A percentile compares a stretch with the other conserved stretches of the same genome.
phyloP scores from a whole-genome alignment of 1,140 invertebrate genomes.

The Drosophila simulans region DNA sequence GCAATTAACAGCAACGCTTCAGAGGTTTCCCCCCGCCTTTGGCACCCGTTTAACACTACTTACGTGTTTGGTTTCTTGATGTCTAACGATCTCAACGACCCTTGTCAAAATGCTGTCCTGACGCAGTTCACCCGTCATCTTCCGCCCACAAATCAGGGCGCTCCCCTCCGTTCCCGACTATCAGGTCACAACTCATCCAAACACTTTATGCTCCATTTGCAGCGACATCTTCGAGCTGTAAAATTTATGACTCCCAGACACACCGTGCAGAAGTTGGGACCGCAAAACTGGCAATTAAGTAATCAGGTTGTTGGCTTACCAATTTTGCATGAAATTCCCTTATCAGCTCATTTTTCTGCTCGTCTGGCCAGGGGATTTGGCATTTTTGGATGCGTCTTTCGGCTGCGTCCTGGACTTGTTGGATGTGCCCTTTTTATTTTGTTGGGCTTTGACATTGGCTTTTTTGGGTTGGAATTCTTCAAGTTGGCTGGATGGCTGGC shows the following conservation, averaged over 20 bases:
- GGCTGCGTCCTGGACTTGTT: conserved; percentile 1
- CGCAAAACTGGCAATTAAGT: conserved; percentile 68
- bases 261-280: conserved; percentile 12
- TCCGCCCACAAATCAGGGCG: conserved; percentile 6
- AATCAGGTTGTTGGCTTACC: conserved; percentile 82
- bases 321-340: conserved; percentile 81
- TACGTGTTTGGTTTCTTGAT: conserved; percentile 11
- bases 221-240: conserved; percentile 60
- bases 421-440: conserved; percentile 1
- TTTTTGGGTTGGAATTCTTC: conserved; percentile 26
- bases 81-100: conserved; percentile 11
- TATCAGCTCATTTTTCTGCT: conserved; percentile 74
- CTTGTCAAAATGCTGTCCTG: conserved; percentile 36
- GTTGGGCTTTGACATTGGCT: not conserved
- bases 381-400: conserved; percentile 9
- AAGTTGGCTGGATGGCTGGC: conserved; percentile 21
- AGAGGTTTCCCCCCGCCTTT: not conserved
- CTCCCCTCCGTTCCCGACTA: conserved; percentile 16
- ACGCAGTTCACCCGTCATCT: conserved; percentile 13
- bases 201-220: conserved; percentile 58
- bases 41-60: conserved; percentile 15
- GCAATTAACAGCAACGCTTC: conserved; percentile 4
- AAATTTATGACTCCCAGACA: conserved; percentile 50
- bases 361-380: conserved; percentile 16
- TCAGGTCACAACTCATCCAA: conserved; percentile 38